Evolutionary conservation across 2,888 invertebrate species (phyloP).

Genomic region (Yponomeuta evonymella): DNA sequence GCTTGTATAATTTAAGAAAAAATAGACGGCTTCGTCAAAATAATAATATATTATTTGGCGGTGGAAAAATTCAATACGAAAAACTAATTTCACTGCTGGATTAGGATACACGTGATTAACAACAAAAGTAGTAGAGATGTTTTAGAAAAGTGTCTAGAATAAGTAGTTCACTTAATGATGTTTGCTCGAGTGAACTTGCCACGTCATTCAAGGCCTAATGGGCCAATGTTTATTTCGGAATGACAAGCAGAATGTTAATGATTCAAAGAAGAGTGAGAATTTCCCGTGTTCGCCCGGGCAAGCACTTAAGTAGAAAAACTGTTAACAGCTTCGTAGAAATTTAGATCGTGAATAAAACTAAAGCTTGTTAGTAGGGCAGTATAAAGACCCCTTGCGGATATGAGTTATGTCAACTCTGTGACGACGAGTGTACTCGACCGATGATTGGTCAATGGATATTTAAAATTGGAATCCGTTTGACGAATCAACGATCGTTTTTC

Average conservation of each 20-base stretch:
- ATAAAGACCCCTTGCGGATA: too few relatives aligned
- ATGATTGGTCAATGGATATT: not conserved
- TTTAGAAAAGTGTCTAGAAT: not conserved
- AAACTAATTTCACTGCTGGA: conserved; percentile 1
- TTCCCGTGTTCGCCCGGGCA: not conserved
- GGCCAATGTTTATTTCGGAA: not conserved
- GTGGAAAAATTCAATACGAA: not conserved
- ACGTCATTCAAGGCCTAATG: not conserved
- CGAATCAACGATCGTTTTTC: not conserved
- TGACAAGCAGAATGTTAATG: not conserved
- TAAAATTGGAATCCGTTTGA: not conserved
- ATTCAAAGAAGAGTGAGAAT: not conserved
- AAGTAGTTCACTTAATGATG: not conserved
- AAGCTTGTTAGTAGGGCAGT: too few relatives aligned
- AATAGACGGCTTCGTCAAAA: too few relatives aligned
- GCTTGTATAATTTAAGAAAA: too few relatives aligned
- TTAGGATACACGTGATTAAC: not conserved
- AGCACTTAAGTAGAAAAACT: not conserved
- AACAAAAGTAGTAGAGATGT: not conserved
- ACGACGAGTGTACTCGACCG: too few relatives aligned
- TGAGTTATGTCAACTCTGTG: too few relatives aligned
- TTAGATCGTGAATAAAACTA: conserved; percentile 1
- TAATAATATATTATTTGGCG: not conserved
- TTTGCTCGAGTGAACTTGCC: not conserved
- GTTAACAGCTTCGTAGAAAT: conserved; percentile 1